Percentiles rank a stretch among this genome's conserved stretches.
Evolutionary conservation across 2,797 vertebrate genomes (phyloP).

Genomic region (Chloroceryle inda): DNA sequence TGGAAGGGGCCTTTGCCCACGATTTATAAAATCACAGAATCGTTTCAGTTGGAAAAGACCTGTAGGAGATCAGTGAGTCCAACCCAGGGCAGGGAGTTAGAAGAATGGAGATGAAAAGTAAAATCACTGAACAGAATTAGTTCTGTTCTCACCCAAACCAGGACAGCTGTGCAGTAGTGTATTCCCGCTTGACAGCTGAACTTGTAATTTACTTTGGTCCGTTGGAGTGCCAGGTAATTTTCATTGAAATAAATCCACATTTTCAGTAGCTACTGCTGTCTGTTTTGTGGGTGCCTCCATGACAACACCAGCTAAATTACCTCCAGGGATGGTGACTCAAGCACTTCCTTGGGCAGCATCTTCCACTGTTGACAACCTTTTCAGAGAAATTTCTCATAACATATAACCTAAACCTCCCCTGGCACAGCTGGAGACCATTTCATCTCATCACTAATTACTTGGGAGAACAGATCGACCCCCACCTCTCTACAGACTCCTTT

Average conservation of each 20-base stretch:
- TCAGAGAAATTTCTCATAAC: neutral
- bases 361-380: neutral
- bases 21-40: neutral
- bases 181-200: neutral
- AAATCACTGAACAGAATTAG: too few relatives aligned
- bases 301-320: neutral
- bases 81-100: too few relatives aligned
- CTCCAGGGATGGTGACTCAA: neutral
- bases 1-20: neutral
- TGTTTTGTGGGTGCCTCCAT: neutral
- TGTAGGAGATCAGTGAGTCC: neutral
- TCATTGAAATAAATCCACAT: neutral
- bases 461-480: neutral
- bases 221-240: neutral
- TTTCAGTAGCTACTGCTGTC: neutral
- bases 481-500: neutral
- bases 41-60: neutral
- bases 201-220: neutral
- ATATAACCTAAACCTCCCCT: neutral
- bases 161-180: neutral
- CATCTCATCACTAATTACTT: neutral
- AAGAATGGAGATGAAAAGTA: too few relatives aligned
- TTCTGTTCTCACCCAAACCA: too few relatives aligned
- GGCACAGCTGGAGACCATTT: fast-evolving
- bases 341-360: neutral